phyloP scores from a whole-genome alignment of 1,140 invertebrate species.

The Drosophila kepulauana region DNA sequence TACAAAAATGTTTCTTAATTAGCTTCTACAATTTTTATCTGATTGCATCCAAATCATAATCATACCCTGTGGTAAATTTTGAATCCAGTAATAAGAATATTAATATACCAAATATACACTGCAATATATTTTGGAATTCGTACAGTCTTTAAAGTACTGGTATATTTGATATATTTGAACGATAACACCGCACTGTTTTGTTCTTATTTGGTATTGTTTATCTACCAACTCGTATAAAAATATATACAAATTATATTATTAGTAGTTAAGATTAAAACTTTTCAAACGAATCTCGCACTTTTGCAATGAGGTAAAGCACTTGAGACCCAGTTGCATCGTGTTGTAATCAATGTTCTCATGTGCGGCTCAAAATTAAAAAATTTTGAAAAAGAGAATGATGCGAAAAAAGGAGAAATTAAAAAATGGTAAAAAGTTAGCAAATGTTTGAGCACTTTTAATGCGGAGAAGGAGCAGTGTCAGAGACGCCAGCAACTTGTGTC shows the following conservation, averaged over 20 bases:
- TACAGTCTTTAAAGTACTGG: no score
- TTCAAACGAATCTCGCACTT: constrained; percentile 8
- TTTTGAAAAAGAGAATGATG: constrained; percentile 14
- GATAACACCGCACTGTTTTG: no score
- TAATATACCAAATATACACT: no score
- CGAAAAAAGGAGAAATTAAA: constrained; percentile 27
- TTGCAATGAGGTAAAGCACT: background rate
- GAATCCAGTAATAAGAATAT: no score
- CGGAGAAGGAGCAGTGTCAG: constrained; percentile 18
- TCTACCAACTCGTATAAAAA: background rate
- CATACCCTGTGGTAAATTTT: no score
- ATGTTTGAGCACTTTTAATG: constrained; percentile 35
- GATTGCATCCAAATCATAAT: no score
- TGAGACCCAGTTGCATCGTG: constrained; percentile 2
- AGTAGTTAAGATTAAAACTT: background rate
- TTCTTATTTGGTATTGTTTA: no score
- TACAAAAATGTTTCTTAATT: no score
- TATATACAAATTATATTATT: background rate
- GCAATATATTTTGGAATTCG: no score
- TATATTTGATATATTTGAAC: no score
- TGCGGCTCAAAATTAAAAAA: constrained; percentile 62
- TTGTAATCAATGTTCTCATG: constrained; percentile 56
- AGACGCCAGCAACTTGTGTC: constrained; percentile 68
- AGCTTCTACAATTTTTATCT: no score
- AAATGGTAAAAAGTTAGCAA: constrained; percentile 35